phyloP scores from a whole-genome alignment of 2,888 invertebrate species.

The Lobophora halterata region DNA sequence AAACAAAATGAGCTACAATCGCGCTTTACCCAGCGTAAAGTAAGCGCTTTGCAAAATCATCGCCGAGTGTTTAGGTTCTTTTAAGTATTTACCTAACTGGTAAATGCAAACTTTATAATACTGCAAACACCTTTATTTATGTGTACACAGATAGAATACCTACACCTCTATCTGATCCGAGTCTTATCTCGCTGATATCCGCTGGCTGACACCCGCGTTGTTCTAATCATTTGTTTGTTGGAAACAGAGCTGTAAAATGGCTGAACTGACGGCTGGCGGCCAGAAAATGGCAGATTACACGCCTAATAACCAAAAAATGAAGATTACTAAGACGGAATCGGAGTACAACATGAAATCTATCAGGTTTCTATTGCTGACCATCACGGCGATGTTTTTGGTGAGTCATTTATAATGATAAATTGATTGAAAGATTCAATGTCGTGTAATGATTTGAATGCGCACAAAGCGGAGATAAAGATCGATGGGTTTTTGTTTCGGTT shows the following conservation, averaged over 20 bases:
- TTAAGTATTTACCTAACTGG: no score
- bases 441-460: constrained; percentile 2
- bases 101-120: no score
- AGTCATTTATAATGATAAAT: constrained; percentile 38
- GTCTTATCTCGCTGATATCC: constrained; percentile 40
- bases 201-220: constrained; percentile 21
- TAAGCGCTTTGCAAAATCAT: no score
- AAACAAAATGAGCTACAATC: no score
- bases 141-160: no score
- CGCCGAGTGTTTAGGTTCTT: no score
- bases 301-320: constrained; percentile 47
- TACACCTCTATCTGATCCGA: constrained; percentile 40
- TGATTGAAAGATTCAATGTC: neutral
- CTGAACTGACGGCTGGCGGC: constrained; percentile 29
- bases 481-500: no score
- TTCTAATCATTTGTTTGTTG: constrained; percentile 12
- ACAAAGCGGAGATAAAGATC: no score
- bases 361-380: constrained; percentile 66
- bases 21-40: no score
- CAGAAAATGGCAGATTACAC: constrained; percentile 58
- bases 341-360: constrained; percentile 75
- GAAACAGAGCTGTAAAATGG: constrained; percentile 12
- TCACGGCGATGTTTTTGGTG: constrained; percentile 72
- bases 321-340: constrained; percentile 61
- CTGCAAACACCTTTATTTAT: no score